A percentile compares a stretch with the other conserved stretches of the same genome.
These are phyloP conservation scores for Helicoverpa armigera DNA, from an alignment of 1,140 invertebrate genomes.

Conservation along the genomic window DNA sequence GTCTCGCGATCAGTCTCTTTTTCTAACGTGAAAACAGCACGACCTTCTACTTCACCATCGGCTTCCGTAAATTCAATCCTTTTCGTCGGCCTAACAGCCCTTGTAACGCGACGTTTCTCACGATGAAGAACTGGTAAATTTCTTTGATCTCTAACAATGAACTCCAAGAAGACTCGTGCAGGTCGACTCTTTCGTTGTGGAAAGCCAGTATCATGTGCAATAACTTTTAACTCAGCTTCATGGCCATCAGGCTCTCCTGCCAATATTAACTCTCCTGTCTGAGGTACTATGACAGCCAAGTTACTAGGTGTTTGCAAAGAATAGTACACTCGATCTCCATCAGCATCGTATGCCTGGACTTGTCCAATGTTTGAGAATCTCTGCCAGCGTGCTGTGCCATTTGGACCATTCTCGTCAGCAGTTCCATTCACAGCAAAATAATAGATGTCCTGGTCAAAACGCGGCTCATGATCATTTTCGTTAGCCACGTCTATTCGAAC, in stretches of 20 bases:
- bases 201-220: slow-evolving; percentile 93
- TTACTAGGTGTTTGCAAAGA: slow-evolving; percentile 92
- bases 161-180: slow-evolving; percentile 92
- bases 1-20: slow-evolving; percentile 97
- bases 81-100: slow-evolving; percentile 96
- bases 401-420: slow-evolving; percentile 83
- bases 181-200: slow-evolving; percentile 91
- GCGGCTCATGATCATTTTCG: slow-evolving; percentile 96
- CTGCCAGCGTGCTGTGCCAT: slow-evolving; percentile 89
- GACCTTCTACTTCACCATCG: slow-evolving; percentile 95
- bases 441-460: slow-evolving; percentile 92
- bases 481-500: slow-evolving; percentile 92
- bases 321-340: slow-evolving; percentile 95
- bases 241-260: slow-evolving; percentile 91
- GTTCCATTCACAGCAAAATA: slow-evolving; percentile 91
- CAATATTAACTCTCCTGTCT: slow-evolving; percentile 95
- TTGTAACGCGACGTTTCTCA: slow-evolving; percentile 93
- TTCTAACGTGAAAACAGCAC: slow-evolving; percentile 95
- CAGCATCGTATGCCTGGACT: slow-evolving; percentile 93
- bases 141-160: slow-evolving; percentile 88
- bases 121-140: slow-evolving; percentile 89
- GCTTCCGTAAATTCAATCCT: slow-evolving; percentile 96
- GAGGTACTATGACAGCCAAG: slow-evolving; percentile 94
- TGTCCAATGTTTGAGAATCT: slow-evolving; percentile 93
- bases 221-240: slow-evolving; percentile 90